Evolutionary conservation across 2,888 invertebrate species (phyloP).

Genomic region (Agrenia bidenticulata): DNA sequence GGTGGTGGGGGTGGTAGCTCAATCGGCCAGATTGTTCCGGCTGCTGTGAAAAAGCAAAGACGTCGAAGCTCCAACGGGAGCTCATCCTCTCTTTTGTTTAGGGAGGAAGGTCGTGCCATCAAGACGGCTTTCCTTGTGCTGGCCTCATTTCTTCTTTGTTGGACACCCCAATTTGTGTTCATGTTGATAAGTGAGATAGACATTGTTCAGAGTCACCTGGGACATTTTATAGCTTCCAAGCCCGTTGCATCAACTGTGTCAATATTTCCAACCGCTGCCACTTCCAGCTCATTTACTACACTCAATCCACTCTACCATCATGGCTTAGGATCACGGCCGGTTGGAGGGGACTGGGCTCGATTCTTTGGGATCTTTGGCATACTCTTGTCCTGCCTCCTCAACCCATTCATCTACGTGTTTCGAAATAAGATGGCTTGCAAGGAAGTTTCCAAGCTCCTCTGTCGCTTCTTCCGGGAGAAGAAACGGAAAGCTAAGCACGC

Average conservation of each 20-base stretch:
- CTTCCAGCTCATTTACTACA: neutral
- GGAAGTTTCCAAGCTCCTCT: slow-evolving; percentile 54
- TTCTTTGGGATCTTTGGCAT: slow-evolving; percentile 55
- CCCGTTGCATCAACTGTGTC: neutral
- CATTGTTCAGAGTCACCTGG: slow-evolving; percentile 22
- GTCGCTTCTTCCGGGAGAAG: slow-evolving; percentile 39
- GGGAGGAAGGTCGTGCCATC: slow-evolving; percentile 61
- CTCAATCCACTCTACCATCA: neutral
- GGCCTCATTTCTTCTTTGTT: slow-evolving; percentile 59
- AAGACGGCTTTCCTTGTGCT: slow-evolving; percentile 60
- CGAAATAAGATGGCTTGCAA: slow-evolving; percentile 57
- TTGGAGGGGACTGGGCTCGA: slow-evolving; percentile 35
- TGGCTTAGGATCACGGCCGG: neutral
- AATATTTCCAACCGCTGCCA: slow-evolving; percentile 2
- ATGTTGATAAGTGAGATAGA: slow-evolving; percentile 54
- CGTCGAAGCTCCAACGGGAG: slow-evolving; percentile 58
- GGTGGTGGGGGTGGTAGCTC: neutral
- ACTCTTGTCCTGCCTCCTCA: slow-evolving; percentile 58
- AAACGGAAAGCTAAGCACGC: neutral
- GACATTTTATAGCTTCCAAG: slow-evolving; percentile 17
- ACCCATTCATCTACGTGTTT: slow-evolving; percentile 61
- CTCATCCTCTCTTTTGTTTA: slow-evolving; percentile 58
- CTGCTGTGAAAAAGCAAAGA: slow-evolving; percentile 51
- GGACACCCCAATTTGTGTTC: slow-evolving; percentile 58
- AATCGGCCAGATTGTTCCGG: slow-evolving; percentile 40